Base-by-base conservation (phyloP, 2,888 invertebrate species). In the Deilephila elpenor region DNA sequence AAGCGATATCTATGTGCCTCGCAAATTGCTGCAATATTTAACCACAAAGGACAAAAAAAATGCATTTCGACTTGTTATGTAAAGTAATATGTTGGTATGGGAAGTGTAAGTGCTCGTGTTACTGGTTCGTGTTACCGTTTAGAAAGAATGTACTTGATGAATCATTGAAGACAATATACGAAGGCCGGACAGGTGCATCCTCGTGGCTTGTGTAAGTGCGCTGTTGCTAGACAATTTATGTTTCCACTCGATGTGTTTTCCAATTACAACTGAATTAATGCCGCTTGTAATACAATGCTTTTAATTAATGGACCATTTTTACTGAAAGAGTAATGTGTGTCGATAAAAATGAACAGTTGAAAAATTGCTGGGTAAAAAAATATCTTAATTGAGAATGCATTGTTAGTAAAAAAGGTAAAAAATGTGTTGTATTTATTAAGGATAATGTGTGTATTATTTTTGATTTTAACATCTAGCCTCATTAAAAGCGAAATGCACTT, bases 161-260 rank as follows among this genome's bases (percentile, higher is more conserved):
- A 67, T 67, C 44, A 67, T 67, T 67, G 67, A 67, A 67, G 67
- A 67, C 67, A 67, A 67, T 67, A 19, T 11, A 44, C 44, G 44
- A 67, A 51, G 67, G 67, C 51, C 67, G 56, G 7, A 51, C 67
- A 60, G 60, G 67, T 44, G 67, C 67, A 51, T n/a, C n/a, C 29
- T 44, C 44, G 44, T 44, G 44, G 44, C 44, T 14, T 60, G 60
- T 60, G 60, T 60, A 60, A 60, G 44, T 29, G 29, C 60, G 17
- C 60, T 25, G 60, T 60, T 60, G 29, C 25, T 51, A 51, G 51
- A 67, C 61, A 62, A 67, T 67, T 67, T 67, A 67, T 44, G 44
- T 25, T 67, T 67, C 64, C 64, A 67, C 64, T 44, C 44, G 14
- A 14, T 44, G 44, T 20, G 44, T 44, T 44, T n/a, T 44, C 37